These are phyloP conservation scores for Heteromyza rotundicornis DNA, from an alignment of 2,888 invertebrate species.

Conservation along the genomic window DNA sequence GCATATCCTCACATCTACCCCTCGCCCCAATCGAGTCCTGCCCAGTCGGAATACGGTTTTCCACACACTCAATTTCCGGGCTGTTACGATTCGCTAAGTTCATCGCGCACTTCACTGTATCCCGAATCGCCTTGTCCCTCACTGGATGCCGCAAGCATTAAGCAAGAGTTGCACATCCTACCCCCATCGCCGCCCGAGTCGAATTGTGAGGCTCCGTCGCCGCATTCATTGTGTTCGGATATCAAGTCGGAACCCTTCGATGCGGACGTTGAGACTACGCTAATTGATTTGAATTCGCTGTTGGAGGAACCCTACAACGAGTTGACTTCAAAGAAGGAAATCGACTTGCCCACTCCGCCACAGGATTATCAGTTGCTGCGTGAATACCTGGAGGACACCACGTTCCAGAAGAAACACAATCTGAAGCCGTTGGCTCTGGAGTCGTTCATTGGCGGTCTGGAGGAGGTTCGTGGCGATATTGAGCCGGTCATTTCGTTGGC, in stretches of 20 bases:
- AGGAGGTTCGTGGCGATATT: slow-evolving; percentile 75
- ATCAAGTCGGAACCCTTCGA: slow-evolving; percentile 61
- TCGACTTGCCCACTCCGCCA: slow-evolving; percentile 20
- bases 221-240: slow-evolving; percentile 60
- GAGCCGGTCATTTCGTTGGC: slow-evolving; percentile 85
- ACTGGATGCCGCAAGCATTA: slow-evolving; percentile 55
- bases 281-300: slow-evolving; percentile 57
- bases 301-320: slow-evolving; percentile 33
- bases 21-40: slow-evolving; percentile 58
- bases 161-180: slow-evolving; percentile 64
- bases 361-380: slow-evolving; percentile 78
- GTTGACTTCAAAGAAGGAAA: neutral
- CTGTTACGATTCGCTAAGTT: slow-evolving; percentile 49
- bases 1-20: slow-evolving; percentile 42
- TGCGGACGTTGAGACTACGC: slow-evolving; percentile 54
- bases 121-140: slow-evolving; percentile 57
- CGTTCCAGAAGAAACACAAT: slow-evolving; percentile 84
- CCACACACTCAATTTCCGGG: slow-evolving; percentile 37
- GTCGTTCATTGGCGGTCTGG: slow-evolving; percentile 66
- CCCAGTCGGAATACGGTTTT: slow-evolving; percentile 51
- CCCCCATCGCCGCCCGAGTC: slow-evolving; percentile 70
- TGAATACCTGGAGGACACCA: slow-evolving; percentile 82
- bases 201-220: slow-evolving; percentile 65
- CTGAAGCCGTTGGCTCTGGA: slow-evolving; percentile 78
- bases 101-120: slow-evolving; percentile 38